Evolutionary conservation across 2,113 vertebrate genomes (phyloP), one percentile per base, ranked within the genome.

Genomic region (Onychorhynchus coronatus): DNA sequence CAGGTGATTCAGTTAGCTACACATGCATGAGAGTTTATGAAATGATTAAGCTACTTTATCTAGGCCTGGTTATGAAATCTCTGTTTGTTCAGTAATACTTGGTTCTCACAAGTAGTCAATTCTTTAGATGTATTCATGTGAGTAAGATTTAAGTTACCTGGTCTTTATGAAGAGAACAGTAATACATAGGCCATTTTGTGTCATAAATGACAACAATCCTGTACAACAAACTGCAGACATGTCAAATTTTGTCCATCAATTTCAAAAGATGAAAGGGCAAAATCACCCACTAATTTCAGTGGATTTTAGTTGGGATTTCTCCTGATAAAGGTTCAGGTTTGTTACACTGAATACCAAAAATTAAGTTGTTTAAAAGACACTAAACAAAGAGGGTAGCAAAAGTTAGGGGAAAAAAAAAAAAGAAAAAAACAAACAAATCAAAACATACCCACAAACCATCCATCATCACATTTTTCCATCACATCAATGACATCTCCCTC

Each of bases 391-490:
- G 8, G 18, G 42, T 16, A 81, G 30, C 30, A 78, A 52, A 75
- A 15, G 23, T 67, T 5, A 5, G 44, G 47, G 15, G 2, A 0
- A 1, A 21, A 30, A 52, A 30, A 52, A 42, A 24, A 9, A 37
- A 10, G 21, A 53, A 25, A 9, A 71, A 88, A 68, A 41, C 52
- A 93, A 74, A 44, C 33, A 42, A 91, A 42, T 25, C 28, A 44
- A 39, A 95, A 98, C 98, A 24, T 98, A 99, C 99, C 99, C 95
- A 99, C 99, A 98, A 99, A 99, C 99, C 99, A 99, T 95, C 99
- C 99, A 65, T 99, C 99, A 75, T 99, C 99, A 94, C 99, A 99
- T 91, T 99, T 99, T 95, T 99, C 99, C 98, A 99, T 99, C 91
- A 99, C 99, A 59, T 99, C 99, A 46, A 99, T 98, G 70, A 99